These are phyloP conservation scores for Pogonocichla stellata DNA, from an alignment of 2,113 vertebrate genomes.

Conservation along the genomic window DNA sequence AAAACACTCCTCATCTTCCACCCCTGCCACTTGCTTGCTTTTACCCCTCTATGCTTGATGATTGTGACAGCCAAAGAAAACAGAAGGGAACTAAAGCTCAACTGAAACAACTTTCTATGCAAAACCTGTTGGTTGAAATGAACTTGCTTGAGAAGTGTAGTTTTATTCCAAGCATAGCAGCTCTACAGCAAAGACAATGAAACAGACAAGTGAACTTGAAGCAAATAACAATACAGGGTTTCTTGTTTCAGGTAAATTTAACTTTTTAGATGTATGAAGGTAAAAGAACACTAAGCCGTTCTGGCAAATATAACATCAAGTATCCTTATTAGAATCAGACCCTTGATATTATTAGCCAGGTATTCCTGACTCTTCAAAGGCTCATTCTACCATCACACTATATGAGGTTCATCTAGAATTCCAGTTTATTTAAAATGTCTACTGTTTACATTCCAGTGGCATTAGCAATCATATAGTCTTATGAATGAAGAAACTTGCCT, in stretches of 20 bases:
- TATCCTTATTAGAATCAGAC: background rate
- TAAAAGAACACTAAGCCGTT: background rate
- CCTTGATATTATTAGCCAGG: background rate
- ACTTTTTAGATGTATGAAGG: background rate
- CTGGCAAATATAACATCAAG: background rate
- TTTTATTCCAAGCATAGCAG: background rate
- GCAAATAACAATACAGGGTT: background rate
- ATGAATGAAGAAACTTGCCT: background rate
- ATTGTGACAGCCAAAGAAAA: background rate
- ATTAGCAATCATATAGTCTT: background rate
- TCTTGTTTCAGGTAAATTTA: background rate
- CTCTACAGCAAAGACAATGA: background rate
- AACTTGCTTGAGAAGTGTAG: background rate
- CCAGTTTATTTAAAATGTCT: background rate
- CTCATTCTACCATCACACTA: background rate
- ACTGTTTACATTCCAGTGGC: background rate
- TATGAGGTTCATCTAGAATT: background rate
- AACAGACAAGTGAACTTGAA: background rate
- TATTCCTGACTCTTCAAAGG: background rate
- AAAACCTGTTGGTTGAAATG: background rate
- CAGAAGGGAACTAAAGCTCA: background rate
- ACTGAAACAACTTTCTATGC: background rate
- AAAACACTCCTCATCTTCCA: background rate
- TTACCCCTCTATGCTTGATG: background rate
- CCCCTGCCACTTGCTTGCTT: background rate